Percentiles rank a stretch among this genome's conserved stretches.
These are phyloP conservation scores for Eilema depressum DNA, from an alignment of 2,888 invertebrate genomes.

Conservation along the genomic window DNA sequence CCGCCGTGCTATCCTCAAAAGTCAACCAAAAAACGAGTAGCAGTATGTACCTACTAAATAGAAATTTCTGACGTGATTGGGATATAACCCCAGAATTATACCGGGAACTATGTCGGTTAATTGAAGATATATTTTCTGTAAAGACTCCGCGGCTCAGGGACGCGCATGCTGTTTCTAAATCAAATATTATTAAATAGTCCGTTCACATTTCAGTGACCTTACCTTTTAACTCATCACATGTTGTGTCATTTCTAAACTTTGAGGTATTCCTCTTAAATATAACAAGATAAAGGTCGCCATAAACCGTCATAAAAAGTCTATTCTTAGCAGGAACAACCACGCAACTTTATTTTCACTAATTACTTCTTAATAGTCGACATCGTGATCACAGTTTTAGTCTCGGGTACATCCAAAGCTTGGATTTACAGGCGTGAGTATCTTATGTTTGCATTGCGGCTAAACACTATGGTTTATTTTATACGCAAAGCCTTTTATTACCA, in stretches of 20 bases:
- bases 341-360: conserved; percentile 11
- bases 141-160: not conserved
- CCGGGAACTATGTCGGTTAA: no score
- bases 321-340: not conserved
- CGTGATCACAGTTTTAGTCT: not conserved
- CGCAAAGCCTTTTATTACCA: conserved; percentile 34
- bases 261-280: not conserved
- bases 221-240: not conserved
- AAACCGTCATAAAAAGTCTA: not conserved
- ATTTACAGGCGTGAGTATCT: no score
- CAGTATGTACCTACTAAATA: no score
- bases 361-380: not conserved
- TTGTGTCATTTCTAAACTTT: not conserved
- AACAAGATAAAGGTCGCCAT: conserved; percentile 4
- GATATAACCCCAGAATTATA: no score
- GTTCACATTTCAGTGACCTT: not conserved
- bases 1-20: no score
- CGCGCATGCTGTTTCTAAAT: not conserved
- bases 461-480: conserved; percentile 15
- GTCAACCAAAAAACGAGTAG: no score
- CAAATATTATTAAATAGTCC: not conserved
- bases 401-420: no score
- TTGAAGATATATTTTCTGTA: not conserved
- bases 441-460: not conserved
- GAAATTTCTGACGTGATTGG: no score